These are phyloP conservation scores for Cylas formicarius DNA, from an alignment of 1,140 invertebrate species.

Conservation along the genomic window DNA sequence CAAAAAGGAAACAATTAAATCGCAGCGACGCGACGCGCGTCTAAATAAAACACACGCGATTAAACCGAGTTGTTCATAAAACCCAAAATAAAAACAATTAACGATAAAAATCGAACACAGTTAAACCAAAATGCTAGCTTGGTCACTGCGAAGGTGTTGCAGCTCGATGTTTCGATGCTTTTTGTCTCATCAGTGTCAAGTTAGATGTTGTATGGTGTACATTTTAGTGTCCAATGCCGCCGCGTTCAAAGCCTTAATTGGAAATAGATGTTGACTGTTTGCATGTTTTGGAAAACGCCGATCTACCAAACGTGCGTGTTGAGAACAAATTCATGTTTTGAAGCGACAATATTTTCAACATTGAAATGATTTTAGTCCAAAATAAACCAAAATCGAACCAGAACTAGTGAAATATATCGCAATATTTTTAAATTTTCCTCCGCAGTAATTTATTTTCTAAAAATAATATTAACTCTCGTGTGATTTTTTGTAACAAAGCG, in stretches of 20 bases:
- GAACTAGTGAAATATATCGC: too few species aligned
- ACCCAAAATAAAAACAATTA: slow-evolving; percentile 5
- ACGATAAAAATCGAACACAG: slow-evolving; percentile 1
- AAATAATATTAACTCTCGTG: too few species aligned
- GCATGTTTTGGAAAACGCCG: too few species aligned
- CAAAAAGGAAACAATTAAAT: slow-evolving; percentile 12
- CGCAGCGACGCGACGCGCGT: slow-evolving; percentile 1
- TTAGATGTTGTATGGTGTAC: slow-evolving; percentile 14
- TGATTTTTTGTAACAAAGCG: too few species aligned
- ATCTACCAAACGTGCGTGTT: too few species aligned
- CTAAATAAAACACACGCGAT: slow-evolving; percentile 10
- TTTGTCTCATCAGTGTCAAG: slow-evolving; percentile 16
- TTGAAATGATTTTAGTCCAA: too few species aligned
- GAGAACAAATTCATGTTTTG: too few species aligned
- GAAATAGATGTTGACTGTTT: too few species aligned
- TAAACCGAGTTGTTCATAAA: slow-evolving; percentile 10
- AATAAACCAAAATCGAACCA: too few species aligned
- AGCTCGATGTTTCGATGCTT: slow-evolving; percentile 11
- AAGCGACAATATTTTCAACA: too few species aligned
- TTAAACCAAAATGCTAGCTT: slow-evolving; percentile 18
- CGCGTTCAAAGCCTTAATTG: slow-evolving; percentile 12
- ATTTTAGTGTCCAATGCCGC: slow-evolving; percentile 8
- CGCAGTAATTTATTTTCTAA: too few species aligned
- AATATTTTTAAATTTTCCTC: too few species aligned
- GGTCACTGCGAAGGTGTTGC: slow-evolving; percentile 25